Evolutionary conservation across 2,888 invertebrate genomes (phyloP).

Genomic region (Athrips mouffetella): DNA sequence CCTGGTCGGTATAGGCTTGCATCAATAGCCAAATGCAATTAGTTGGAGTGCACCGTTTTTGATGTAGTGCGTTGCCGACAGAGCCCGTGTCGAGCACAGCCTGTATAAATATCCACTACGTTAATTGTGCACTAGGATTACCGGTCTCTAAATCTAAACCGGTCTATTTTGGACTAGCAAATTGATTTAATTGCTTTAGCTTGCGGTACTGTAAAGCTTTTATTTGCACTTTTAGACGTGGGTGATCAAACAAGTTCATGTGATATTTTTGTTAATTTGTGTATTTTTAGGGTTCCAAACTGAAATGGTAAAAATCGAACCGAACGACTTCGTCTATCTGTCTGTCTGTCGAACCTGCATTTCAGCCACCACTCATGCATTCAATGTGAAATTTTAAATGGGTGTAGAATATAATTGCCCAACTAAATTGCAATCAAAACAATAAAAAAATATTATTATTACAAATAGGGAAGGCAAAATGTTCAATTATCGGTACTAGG

Average conservation of each 20-base stretch:
- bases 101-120: constrained; percentile 52
- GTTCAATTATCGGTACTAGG: no score
- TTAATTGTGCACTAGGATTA: constrained; percentile 39
- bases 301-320: no score
- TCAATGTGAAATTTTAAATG: no score
- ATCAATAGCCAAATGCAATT: constrained; percentile 75
- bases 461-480: no score
- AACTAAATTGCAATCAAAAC: no score
- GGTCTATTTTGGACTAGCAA: not conserved
- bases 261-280: no score
- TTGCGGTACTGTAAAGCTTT: not conserved
- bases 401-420: no score
- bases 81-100: constrained; percentile 36
- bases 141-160: constrained; percentile 10
- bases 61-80: constrained; percentile 65
- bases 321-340: no score
- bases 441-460: no score
- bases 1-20: constrained; percentile 42
- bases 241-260: not conserved
- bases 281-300: no score
- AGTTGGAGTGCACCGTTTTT: constrained; percentile 76
- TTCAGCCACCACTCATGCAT: no score
- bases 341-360: no score
- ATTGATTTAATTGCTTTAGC: constrained; percentile 7
- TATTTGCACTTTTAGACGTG: not conserved